A percentile compares a stretch with the other conserved stretches of the same genome.
Evolutionary conservation across 2,113 vertebrate species (phyloP).

Genomic region (Python bivittatus): DNA sequence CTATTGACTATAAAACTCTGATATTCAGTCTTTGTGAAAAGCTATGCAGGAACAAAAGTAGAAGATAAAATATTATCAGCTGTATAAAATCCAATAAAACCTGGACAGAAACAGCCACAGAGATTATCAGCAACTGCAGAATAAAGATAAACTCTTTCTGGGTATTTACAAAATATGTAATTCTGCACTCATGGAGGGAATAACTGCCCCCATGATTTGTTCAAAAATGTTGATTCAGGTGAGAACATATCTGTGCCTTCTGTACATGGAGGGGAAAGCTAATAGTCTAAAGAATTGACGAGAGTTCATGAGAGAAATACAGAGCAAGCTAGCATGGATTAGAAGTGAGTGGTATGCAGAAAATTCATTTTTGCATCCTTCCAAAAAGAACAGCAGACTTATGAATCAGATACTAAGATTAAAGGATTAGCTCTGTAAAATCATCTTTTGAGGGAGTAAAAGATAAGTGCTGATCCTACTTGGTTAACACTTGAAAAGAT

Average conservation of each 20-base stretch:
- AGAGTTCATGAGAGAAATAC: neutral
- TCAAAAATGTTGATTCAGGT: neutral
- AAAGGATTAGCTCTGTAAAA: neutral
- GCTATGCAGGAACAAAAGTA: neutral
- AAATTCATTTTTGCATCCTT: no score
- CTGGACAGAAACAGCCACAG: neutral
- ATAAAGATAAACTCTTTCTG: neutral
- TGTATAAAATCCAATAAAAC: neutral
- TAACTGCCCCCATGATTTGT: neutral
- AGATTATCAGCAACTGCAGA: neutral
- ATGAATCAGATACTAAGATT: neutral
- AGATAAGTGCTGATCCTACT: neutral
- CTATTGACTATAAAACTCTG: neutral
- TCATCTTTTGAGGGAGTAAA: neutral
- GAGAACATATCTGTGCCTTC: neutral
- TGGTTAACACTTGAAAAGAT: neutral
- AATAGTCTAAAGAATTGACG: neutral
- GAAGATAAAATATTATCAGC: neutral
- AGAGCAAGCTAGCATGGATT: neutral
- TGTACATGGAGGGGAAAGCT: neutral
- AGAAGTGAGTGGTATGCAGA: neutral
- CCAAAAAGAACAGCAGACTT: neutral
- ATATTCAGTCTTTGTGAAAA: neutral
- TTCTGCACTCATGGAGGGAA: neutral
- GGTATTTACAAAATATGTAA: neutral